Evolutionary conservation across 2,113 vertebrate species (phyloP).

Genomic region (Rhea pennata): DNA sequence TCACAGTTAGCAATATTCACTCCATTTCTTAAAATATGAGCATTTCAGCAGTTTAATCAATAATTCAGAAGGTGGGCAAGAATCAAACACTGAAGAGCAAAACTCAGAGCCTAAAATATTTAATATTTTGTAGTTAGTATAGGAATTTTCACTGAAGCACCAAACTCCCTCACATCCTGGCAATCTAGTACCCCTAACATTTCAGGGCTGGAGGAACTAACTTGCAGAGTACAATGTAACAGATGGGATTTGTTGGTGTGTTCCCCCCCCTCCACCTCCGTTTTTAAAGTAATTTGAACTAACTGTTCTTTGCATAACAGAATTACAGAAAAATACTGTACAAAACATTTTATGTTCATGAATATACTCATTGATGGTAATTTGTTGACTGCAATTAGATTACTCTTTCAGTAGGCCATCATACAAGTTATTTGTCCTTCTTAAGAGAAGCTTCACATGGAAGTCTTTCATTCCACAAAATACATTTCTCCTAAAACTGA

Average conservation of each 20-base stretch:
- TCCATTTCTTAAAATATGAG: background rate
- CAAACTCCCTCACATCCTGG: conserved; percentile 6
- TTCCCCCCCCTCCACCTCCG: background rate
- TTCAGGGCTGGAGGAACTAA: conserved; percentile 34
- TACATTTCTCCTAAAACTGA: background rate
- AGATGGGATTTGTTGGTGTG: conserved; percentile 33
- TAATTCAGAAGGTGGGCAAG: background rate
- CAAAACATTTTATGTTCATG: background rate
- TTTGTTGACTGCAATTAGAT: background rate
- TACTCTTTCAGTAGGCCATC: background rate
- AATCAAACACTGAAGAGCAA: background rate
- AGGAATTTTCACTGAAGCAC: conserved; percentile 12
- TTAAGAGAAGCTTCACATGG: background rate
- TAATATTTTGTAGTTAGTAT: background rate
- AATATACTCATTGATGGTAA: background rate
- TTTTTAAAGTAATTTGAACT: background rate
- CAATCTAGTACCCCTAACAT: background rate
- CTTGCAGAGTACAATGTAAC: conserved; percentile 21
- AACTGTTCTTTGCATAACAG: background rate
- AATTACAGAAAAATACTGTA: background rate
- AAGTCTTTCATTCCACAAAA: background rate
- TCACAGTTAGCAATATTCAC: background rate
- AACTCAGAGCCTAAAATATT: background rate
- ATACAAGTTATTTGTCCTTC: background rate
- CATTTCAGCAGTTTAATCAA: background rate